Conservation (phyloP, 2,797 vertebrate genomes). For the Alfaro cultratus region DNA sequence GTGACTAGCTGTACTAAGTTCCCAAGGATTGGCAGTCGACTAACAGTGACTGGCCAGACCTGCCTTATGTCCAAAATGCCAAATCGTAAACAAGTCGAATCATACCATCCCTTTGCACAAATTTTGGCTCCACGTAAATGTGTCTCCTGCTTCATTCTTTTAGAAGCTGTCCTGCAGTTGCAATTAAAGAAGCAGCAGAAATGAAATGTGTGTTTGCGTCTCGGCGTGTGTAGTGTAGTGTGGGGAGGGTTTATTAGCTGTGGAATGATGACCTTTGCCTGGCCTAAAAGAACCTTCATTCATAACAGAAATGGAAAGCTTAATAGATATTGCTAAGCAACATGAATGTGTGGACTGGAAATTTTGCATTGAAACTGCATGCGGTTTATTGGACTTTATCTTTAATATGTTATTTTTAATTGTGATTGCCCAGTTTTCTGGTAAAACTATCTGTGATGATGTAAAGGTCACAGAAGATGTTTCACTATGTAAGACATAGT, state of each 20-base stretch:
- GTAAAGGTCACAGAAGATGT: not conserved
- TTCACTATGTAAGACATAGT: not conserved
- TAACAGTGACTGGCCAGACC: slow-evolving; percentile 69
- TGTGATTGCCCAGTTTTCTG: not conserved
- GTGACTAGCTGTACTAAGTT: slow-evolving; percentile 72
- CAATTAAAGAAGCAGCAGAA: slow-evolving; percentile 45
- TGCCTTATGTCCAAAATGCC: slow-evolving; percentile 61
- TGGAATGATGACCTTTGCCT: slow-evolving; percentile 74
- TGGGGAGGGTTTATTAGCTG: slow-evolving; percentile 65
- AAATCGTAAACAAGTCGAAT: slow-evolving; percentile 75
- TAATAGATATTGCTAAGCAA: slow-evolving; percentile 75
- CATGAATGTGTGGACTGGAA: slow-evolving; percentile 60
- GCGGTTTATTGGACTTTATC: slow-evolving; percentile 20
- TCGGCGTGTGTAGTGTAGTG: slow-evolving; percentile 10
- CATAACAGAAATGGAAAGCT: slow-evolving; percentile 62
- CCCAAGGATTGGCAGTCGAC: slow-evolving; percentile 69
- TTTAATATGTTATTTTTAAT: not conserved
- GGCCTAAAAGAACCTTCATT: slow-evolving; percentile 62
- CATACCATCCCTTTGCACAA: slow-evolving; percentile 65
- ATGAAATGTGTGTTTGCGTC: slow-evolving; percentile 23
- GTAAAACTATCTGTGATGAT: slow-evolving; percentile 17
- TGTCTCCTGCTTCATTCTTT: slow-evolving; percentile 40
- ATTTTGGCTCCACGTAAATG: slow-evolving; percentile 46
- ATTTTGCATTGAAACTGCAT: slow-evolving; percentile 61
- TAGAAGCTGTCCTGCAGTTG: slow-evolving; percentile 29